A percentile compares a stretch with the other conserved stretches of the same genome.
Evolutionary conservation across 2,888 invertebrate genomes (phyloP).

Genomic region (Aethes cnicana): DNA sequence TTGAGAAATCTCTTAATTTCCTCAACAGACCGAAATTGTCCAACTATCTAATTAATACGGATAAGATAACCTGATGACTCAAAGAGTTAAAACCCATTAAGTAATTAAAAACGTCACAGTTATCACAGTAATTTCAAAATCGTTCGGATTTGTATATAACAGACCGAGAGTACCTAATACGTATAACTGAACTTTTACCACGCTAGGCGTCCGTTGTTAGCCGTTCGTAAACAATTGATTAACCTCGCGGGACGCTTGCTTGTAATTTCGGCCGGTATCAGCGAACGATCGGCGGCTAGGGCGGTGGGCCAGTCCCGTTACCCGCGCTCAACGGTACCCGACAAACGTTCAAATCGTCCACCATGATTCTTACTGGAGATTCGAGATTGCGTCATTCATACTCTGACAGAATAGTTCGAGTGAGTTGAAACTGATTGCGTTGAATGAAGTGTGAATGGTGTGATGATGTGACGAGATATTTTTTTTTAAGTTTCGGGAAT

Average conservation of each 20-base stretch:
- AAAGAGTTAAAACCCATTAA: neutral
- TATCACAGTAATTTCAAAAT: slow-evolving; percentile 16
- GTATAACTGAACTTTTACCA: slow-evolving; percentile 23
- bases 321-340: slow-evolving; percentile 60
- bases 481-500: too few species aligned
- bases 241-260: slow-evolving; percentile 23
- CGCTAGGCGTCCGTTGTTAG: slow-evolving; percentile 17
- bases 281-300: slow-evolving; percentile 53
- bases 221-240: slow-evolving; percentile 3
- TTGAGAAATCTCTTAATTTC: too few species aligned
- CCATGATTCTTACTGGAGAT: slow-evolving; percentile 38
- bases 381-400: slow-evolving; percentile 2
- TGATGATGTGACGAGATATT: too few species aligned
- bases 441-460: too few species aligned
- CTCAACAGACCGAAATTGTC: too few species aligned
- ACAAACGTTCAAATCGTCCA: slow-evolving; percentile 51
- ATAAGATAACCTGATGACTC: slow-evolving; percentile 5
- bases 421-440: neutral
- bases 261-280: slow-evolving; percentile 49
- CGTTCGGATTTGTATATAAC: slow-evolving; percentile 11
- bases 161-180: slow-evolving; percentile 1
- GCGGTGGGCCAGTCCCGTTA: slow-evolving; percentile 66
- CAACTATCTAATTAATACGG: too few species aligned
- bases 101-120: neutral
- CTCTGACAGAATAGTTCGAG: neutral